Evolutionary conservation across 2,888 invertebrate species (phyloP).

Genomic region (Gonocerus acuteangulatus): DNA sequence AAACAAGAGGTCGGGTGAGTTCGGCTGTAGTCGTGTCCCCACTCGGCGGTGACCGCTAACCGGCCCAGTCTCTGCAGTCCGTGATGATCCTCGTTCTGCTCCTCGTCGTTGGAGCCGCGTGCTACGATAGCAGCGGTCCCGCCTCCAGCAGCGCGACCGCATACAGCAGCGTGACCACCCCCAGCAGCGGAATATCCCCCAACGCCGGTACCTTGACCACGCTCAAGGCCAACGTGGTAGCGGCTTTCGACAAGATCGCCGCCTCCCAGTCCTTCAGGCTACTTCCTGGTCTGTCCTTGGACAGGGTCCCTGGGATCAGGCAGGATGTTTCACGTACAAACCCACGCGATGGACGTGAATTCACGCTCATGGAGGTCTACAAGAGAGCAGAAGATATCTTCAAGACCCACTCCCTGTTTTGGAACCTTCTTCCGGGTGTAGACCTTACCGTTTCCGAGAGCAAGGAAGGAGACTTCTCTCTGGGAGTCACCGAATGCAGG

Average conservation of each 20-base stretch:
- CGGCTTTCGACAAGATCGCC: constrained; percentile 18
- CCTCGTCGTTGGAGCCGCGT: background rate
- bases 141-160: too few species aligned
- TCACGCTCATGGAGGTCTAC: background rate
- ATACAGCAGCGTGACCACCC: too few species aligned
- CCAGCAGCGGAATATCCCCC: too few species aligned
- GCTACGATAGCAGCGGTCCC: too few species aligned
- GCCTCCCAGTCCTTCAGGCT: constrained; percentile 19
- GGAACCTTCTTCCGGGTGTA: constrained; percentile 29
- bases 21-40: too few species aligned
- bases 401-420: constrained; percentile 29
- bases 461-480: constrained; percentile 35
- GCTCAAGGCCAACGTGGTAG: background rate
- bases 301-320: background rate
- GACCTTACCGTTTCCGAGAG: constrained; percentile 30
- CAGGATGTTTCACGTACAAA: background rate
- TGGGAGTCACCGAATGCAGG: constrained; percentile 52
- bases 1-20: too few species aligned
- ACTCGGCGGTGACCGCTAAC: background rate
- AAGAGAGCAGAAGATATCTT: constrained; percentile 25
- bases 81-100: background rate
- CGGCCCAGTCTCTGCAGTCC: background rate
- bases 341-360: background rate
- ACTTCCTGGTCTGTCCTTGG: constrained; percentile 17
- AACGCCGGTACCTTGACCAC: background rate